Evolutionary conservation across 2,113 vertebrate species (phyloP).

Genomic region (Eira barbara): DNA sequence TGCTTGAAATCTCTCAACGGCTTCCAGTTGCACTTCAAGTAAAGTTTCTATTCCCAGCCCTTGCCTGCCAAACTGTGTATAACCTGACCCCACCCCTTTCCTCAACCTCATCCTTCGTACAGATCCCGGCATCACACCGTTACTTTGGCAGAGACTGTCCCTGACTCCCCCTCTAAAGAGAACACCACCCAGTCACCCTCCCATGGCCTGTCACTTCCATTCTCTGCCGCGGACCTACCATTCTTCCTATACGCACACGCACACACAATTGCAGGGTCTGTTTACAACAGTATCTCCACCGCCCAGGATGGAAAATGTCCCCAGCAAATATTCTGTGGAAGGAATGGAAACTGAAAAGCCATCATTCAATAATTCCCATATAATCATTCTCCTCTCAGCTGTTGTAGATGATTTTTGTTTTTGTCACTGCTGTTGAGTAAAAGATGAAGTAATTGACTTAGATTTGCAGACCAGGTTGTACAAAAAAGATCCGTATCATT

Average conservation of each 20-base stretch:
- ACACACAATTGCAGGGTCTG: not conserved
- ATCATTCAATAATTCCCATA: not conserved
- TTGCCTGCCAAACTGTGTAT: not conserved
- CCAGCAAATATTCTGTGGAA: not conserved
- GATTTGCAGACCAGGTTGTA: not conserved
- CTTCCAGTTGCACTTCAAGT: not conserved
- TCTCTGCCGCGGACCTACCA: not conserved
- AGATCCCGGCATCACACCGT: not conserved
- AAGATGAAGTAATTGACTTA: not conserved
- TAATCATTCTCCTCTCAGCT: not conserved
- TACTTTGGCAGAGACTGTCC: not conserved
- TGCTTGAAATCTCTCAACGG: not conserved
- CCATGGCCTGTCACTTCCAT: not conserved
- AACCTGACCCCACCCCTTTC: not conserved
- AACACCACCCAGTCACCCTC: not conserved
- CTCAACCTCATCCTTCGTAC: not conserved
- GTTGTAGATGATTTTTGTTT: not conserved
- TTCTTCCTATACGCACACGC: not conserved
- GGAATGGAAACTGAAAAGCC: not conserved
- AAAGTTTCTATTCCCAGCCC: not conserved
- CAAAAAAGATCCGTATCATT: not conserved
- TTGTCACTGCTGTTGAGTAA: not conserved
- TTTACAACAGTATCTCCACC: not conserved
- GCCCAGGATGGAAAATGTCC: not conserved
- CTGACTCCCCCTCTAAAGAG: not conserved